These are phyloP conservation scores for Barbus barbus DNA, from an alignment of 2,113 vertebrate genomes.

Conservation along the genomic window DNA sequence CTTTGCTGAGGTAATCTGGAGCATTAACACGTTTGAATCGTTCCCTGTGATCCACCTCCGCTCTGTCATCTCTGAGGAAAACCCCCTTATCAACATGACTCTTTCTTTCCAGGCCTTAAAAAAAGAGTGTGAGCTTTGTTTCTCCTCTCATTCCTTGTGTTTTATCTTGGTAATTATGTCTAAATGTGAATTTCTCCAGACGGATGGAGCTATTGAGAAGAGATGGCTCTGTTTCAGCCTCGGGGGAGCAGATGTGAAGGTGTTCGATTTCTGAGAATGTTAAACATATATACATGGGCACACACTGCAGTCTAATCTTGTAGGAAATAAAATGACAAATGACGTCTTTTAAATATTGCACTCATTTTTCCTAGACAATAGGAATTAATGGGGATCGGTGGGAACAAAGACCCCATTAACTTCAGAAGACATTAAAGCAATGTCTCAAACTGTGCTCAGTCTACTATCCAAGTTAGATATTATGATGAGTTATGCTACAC, in stretches of 20 bases:
- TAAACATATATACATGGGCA: constrained; percentile 42
- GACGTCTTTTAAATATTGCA: not conserved
- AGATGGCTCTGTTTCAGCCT: constrained; percentile 47
- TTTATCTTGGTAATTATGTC: constrained; percentile 72
- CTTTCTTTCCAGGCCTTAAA: constrained; percentile 56
- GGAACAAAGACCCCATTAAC: not conserved
- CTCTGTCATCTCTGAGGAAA: constrained; percentile 73
- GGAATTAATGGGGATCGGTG: not conserved
- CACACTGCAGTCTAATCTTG: not conserved
- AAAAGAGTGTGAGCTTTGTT: constrained; percentile 57
- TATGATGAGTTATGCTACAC: not conserved
- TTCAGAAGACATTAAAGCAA: not conserved
- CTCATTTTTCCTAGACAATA: not conserved
- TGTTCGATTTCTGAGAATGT: constrained; percentile 60
- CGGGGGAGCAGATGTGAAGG: constrained; percentile 55
- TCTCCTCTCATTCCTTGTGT: constrained; percentile 64
- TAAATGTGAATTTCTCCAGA: constrained; percentile 64
- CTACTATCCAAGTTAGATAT: not conserved
- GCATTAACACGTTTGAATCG: constrained; percentile 19
- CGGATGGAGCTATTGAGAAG: constrained; percentile 52
- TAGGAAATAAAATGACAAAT: not conserved
- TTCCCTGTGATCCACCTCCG: constrained; percentile 65
- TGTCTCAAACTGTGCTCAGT: not conserved
- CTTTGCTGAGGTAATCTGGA: constrained; percentile 32
- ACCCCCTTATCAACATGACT: constrained; percentile 70